Percentiles rank a stretch among this genome's conserved stretches.
These are phyloP conservation scores for Liasis olivaceus DNA, from an alignment of 2,797 vertebrate species.

Conservation along the genomic window DNA sequence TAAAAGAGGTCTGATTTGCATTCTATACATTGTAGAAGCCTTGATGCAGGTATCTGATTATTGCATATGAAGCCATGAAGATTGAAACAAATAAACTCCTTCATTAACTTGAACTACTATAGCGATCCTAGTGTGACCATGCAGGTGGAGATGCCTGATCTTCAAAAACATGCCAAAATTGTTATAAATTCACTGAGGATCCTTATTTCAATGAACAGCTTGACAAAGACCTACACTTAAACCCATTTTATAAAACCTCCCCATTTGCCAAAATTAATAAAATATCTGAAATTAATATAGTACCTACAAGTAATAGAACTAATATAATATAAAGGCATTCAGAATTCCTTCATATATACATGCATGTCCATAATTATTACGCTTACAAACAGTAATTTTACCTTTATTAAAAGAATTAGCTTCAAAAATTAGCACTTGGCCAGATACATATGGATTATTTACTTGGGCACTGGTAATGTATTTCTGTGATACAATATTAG, in stretches of 20 bases:
- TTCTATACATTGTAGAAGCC: too few relatives aligned
- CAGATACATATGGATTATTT: constrained; percentile 55
- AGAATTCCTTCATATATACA: constrained; percentile 57
- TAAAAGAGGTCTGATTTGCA: neutral
- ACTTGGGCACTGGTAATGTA: constrained; percentile 57
- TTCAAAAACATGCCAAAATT: neutral
- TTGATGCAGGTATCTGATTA: neutral
- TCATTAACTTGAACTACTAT: neutral
- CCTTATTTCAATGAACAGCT: neutral
- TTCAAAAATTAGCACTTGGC: constrained; percentile 64
- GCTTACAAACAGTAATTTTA: neutral
- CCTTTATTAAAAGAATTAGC: constrained; percentile 57
- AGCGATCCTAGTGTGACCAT: neutral
- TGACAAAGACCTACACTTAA: neutral
- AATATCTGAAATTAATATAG: neutral
- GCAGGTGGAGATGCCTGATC: neutral
- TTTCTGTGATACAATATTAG: constrained; percentile 42
- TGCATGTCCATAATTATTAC: constrained; percentile 63
- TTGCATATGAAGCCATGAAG: neutral
- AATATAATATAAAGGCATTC: constrained; percentile 61
- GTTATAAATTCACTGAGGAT: neutral
- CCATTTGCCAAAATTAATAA: neutral
- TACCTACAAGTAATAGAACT: constrained; percentile 58
- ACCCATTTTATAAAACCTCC: neutral
- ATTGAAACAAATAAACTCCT: neutral